Evolutionary conservation across 2,113 vertebrate genomes (phyloP), one percentile per base, ranked within the genome.

Genomic region (Corythornis madagascariensis): DNA sequence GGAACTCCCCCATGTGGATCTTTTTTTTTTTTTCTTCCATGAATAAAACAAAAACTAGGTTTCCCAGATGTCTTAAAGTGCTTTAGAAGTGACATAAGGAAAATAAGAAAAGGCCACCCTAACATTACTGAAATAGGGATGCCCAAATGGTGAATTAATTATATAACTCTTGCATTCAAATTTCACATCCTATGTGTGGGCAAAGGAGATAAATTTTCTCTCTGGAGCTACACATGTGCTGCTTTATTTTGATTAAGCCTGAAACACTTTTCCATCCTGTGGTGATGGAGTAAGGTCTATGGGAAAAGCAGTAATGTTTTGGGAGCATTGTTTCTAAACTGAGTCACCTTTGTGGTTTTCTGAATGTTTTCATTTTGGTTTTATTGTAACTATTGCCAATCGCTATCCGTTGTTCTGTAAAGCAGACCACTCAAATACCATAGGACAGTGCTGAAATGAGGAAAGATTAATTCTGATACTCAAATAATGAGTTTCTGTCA

Each of bases 141-240:
- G 89, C 77, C 87, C 94, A 92, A 82, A 67, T 89, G 75, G 74
- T 82, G 92, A 91, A 92, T 96, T 88, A 81, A 61, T 53, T 88
- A 67, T 83, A 65, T 25, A 77, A 77, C 48, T 92, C 60, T 71
- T 64, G 53, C 72, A 57, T 83, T 91, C 61, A 31, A 67, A 83
- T 69, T 95, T 86, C 79, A 80, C 1, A 43, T 94, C 90, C 88
- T 86, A 56, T 80, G 88, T 92, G 85, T 85, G 85, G 86, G 78
- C 75, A 93, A 89, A 85, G 43, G 61, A 86, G 92, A 93, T 67
- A 67, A 83, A 92, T 89, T 74, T 74, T 72, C 78, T 93, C 35
- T 86, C 75, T 72, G 72, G 57, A 81, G 20, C 42, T 76, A 67
- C 78, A 74, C 12, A 6, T 74, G 40, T 0, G 0, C 29, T 65